Evolutionary conservation across 2,113 vertebrate species (phyloP), one percentile per base, ranked within the genome.

Genomic region (Malurus elegans): DNA sequence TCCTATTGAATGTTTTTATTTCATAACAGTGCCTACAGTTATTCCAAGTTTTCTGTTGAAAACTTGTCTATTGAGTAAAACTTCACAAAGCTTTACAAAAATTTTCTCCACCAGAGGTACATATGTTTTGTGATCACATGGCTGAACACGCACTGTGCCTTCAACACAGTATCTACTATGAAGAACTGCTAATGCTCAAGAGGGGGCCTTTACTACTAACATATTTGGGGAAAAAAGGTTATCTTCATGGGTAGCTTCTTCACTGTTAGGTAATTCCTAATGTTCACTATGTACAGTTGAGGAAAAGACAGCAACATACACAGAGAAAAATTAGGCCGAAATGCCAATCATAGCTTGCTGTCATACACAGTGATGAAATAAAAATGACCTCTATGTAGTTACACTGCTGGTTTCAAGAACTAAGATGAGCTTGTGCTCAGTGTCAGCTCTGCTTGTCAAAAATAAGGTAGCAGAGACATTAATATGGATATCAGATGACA

Each of bases 361-460:
- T 53, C 56, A 74, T 32, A 72, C 51, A 61, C 3, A 76, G 34
- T 17, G 26, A 67, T 9, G 44, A 91, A 85, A 91, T 64, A 79
- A 89, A 88, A 90, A 42, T 73, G 66, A 95, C 88, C 82, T 85
- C 88, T 75, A 76, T 2, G 10, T 53, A 32, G 74, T 15, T 72
- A 66, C 32, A 65, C 18, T 92, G 34, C 61, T 0, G 0, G 24
- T 67, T 96, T 93, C 54, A 83, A 95, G 54, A 79, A 86, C 26
- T 76, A 62, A 58, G 54, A 96, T 54, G 66, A 90, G 45, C n/a
- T 54, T 82, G 67, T 82, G 85, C 71, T 83, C 67, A 79, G 40
- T 73, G 74, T 79, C 88, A 88, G 64, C n/a, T 73, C 62, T 5
- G 13, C 70, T 48, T 85, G 74, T 61, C 81, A 95, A 95, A 96